Base-by-base conservation (phyloP, 92 coral and sea anemone genomes). In the Actinernus sp. region DNA sequence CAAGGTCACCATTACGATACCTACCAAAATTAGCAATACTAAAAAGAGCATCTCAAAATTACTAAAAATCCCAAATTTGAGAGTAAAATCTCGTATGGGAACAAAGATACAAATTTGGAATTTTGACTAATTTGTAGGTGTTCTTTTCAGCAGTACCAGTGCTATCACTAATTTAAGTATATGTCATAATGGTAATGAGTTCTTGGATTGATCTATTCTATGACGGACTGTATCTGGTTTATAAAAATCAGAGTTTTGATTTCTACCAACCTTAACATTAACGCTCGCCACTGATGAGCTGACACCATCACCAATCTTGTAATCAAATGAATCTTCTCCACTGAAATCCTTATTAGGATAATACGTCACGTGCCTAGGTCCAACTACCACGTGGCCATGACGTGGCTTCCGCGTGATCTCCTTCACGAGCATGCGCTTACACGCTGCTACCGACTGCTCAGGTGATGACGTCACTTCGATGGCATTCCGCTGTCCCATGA, bases 301-400 rank as follows among this genome's bases (percentile, higher is more conserved):
- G 17, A 68, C 65, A 30, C 99, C 99, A 61, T 95, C 97, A 30
- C 97, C 75, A 30, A 95, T 88, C 9, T 70, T 72, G 44, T 95
- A 95, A 45, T 83, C 73, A 55, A 95, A 95, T 29, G 85, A 85
- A 63, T 95, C 99, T 49, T 87, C 90, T 27, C 99, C 99, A 2
- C 59, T 61, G 61, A 95, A 95, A 8, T 68, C 97, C 27, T 92
- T 69, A 39, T 78, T 71, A 11, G 99, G 97, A 49, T 95, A 95
- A 49, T 95, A 95, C 0, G 87, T 80, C 83, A 95, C 99, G 93
- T 95, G 95, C 51, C 84, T 95, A 2, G 97, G 80, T 31, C 93
- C 87, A 41, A 82, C 80, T 31, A 78, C 63, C 77, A 91, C 91
- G 20, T 88, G 92, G 6, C 99, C 99, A 37, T 95, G 83, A 24